These are phyloP conservation scores for Altica lythri DNA, from an alignment of 2,888 invertebrate genomes.

Conservation along the genomic window DNA sequence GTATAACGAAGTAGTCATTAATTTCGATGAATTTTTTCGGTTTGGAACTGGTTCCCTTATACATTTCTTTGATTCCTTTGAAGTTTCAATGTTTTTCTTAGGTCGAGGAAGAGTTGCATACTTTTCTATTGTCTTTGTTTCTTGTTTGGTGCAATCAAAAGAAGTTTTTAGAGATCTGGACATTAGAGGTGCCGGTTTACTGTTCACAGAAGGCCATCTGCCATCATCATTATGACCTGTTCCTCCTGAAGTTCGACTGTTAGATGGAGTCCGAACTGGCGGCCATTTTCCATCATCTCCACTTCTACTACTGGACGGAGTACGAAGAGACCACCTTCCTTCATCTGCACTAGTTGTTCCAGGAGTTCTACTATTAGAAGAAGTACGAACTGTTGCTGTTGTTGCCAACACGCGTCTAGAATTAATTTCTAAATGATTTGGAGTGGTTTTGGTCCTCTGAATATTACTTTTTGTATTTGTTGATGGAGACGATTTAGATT, in stretches of 20 bases:
- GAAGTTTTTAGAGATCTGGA: conserved; percentile 41
- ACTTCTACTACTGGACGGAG: conserved; percentile 38
- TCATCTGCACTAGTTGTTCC: not conserved
- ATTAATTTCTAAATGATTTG: conserved; percentile 42
- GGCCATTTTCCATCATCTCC: conserved; percentile 76
- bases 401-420: conserved; percentile 41
- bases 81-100: conserved; percentile 60
- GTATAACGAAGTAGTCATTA: conserved; percentile 47
- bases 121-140: conserved; percentile 67
- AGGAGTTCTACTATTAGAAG: not conserved
- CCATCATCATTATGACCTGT: conserved; percentile 73
- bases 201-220: conserved; percentile 66
- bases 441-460: conserved; percentile 45
- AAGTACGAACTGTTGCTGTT: no score
- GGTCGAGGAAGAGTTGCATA: conserved; percentile 80
- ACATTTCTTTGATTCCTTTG: conserved; percentile 38
- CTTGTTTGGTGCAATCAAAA: conserved; percentile 48
- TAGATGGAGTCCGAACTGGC: conserved; percentile 46
- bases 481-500: conserved; percentile 43
- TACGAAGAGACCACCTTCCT: no score
- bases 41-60: conserved; percentile 44
- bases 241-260: conserved; percentile 57
- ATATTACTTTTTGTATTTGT: conserved; percentile 42
- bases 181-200: conserved; percentile 55
- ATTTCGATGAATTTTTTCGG: conserved; percentile 47